Conservation (phyloP, 2,797 vertebrate genomes). For the Adelosebastes latens region DNA sequence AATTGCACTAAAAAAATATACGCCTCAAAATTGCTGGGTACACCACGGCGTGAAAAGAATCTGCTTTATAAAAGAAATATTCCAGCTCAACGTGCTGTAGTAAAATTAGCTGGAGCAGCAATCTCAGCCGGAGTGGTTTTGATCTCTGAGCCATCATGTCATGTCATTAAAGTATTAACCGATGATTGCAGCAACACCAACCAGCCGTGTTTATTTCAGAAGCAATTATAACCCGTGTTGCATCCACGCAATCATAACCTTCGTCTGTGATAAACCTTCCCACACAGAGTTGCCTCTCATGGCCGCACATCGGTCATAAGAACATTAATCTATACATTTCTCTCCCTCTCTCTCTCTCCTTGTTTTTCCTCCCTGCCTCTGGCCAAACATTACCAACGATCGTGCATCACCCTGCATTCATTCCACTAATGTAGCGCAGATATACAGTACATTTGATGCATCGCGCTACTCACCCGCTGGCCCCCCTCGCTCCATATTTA, state of each 20-base stretch:
- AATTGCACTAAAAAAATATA: neutral
- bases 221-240: conserved; percentile 53
- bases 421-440: conserved; percentile 63
- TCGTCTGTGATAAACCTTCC: conserved; percentile 43
- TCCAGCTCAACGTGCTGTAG: conserved; percentile 25
- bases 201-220: conserved; percentile 57
- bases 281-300: conserved; percentile 34
- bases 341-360: neutral
- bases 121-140: conserved; percentile 61
- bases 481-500: conserved; percentile 20
- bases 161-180: conserved; percentile 71
- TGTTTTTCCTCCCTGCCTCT: conserved; percentile 40
- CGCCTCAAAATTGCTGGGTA: conserved; percentile 5
- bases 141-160: conserved; percentile 62
- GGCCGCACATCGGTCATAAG: conserved; percentile 20
- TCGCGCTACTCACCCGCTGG: conserved; percentile 17
- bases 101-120: conserved; percentile 63
- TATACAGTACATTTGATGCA: conserved; percentile 35
- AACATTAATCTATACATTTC: conserved; percentile 56
- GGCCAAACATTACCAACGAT: conserved; percentile 52
- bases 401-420: conserved; percentile 52
- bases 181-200: conserved; percentile 61
- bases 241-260: conserved; percentile 39
- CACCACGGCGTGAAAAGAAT: conserved; percentile 10
- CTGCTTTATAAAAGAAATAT: conserved; percentile 19